Evolutionary conservation across 2,113 vertebrate genomes (phyloP), one percentile per base, ranked within the genome.

Genomic region (Neodontobutis hainanensis): DNA sequence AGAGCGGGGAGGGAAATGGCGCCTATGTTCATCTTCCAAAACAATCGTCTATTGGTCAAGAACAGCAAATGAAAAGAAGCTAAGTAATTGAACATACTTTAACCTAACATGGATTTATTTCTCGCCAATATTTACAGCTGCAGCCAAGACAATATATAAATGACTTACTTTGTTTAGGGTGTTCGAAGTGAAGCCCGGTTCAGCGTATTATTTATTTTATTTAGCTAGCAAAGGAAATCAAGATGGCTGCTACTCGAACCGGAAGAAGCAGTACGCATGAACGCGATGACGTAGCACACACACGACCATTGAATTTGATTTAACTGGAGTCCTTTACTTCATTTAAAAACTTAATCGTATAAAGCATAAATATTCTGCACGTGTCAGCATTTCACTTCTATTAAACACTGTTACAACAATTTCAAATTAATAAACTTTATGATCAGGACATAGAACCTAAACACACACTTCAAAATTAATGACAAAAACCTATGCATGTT

Each of bases 1-100:
- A 92, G 90, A 87, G 91, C 92, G 87, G 87, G 87, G 90, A 92
- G 91, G 92, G 92, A 93, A 93, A 93, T 93, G 93, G 93, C 93
- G 93, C 92, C 93, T 87, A 77, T 91, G 91, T 92, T 93, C 92
- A 91, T 92, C 90, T 92, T 90, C 87, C 92, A 90, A 93, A 93
- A 93, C 92, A 94, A 92, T 87, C 90, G 85, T 91, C 91, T 87
- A 93, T 92, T 92, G 92, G 92, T 91, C 86, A 91, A 89, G 85
- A 90, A 88, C 78, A 83, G 83, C 86, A 86, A 87, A 90, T 90
- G 85, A 83, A 87, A 87, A 80, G 73, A 65, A 66, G 84, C 62
- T 14, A 74, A 71, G 44, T 66, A 78, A 77, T 80, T 68, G 68
- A 60, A 49, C 15, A 40, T 19, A 38, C 68, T 78, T 76, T 10